A percentile compares a stretch with the other conserved stretches of the same genome.
Evolutionary conservation across 2,113 vertebrate species (phyloP).

Genomic region (Isichthys henryi): DNA sequence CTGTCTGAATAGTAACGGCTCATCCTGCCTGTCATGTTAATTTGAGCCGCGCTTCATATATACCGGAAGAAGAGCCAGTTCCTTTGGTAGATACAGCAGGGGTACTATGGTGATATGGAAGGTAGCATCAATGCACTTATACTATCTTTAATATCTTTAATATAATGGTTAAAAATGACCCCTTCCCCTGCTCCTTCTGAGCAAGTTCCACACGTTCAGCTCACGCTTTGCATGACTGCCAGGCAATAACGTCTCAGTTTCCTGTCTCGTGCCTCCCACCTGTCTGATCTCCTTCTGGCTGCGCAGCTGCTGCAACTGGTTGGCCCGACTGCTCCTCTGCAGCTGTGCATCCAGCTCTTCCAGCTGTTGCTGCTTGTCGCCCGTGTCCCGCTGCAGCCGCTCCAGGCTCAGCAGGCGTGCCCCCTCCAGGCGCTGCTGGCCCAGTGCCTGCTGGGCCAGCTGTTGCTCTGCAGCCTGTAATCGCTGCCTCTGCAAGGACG

Average conservation of each 20-base stretch:
- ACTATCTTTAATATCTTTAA: neutral
- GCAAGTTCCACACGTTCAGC: neutral
- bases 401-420: slow-evolving; percentile 47
- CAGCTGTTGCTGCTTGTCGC: slow-evolving; percentile 48
- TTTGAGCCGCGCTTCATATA: neutral
- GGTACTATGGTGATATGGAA: neutral
- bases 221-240: neutral
- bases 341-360: slow-evolving; percentile 46
- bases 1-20: neutral
- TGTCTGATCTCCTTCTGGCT: slow-evolving; percentile 52
- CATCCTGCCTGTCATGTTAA: neutral
- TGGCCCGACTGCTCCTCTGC: slow-evolving; percentile 43
- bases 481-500: slow-evolving; percentile 46
- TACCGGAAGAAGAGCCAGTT: neutral
- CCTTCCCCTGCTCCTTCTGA: neutral
- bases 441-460: slow-evolving; percentile 43
- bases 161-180: neutral
- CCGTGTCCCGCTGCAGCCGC: slow-evolving; percentile 49
- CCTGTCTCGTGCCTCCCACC: slow-evolving; percentile 30
- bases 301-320: slow-evolving; percentile 41
- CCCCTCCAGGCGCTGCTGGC: slow-evolving; percentile 46
- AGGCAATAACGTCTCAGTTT: neutral
- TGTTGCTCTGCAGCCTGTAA: slow-evolving; percentile 48
- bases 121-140: neutral
- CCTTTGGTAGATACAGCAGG: neutral